These are phyloP conservation scores for Nannoperca obscura DNA, from an alignment of 2,797 vertebrate genomes.

Conservation along the genomic window DNA sequence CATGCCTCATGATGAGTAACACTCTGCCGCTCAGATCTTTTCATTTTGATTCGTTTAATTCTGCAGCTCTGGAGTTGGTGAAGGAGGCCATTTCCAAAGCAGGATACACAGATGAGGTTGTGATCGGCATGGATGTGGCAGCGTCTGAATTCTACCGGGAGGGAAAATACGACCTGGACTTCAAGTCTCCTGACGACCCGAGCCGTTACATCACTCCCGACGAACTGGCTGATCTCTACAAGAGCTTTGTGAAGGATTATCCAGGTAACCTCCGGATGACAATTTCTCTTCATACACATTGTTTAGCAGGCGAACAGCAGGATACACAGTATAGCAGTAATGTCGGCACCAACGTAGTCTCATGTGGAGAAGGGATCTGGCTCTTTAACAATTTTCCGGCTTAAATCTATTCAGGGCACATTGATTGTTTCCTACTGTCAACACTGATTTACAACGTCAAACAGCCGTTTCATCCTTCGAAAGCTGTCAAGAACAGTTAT, in stretches of 20 bases:
- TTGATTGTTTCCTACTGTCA: background rate
- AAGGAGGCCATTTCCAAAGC: slow-evolving; percentile 93
- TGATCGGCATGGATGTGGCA: slow-evolving; percentile 98
- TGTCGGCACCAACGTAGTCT: background rate
- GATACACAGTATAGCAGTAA: background rate
- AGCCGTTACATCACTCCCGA: slow-evolving; percentile 91
- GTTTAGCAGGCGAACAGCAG: slow-evolving; percentile 1
- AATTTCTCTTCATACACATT: slow-evolving; percentile 27
- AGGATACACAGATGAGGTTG: slow-evolving; percentile 92
- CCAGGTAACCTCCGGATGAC: slow-evolving; percentile 82
- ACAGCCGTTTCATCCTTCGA: background rate
- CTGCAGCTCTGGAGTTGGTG: slow-evolving; percentile 91
- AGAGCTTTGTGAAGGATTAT: slow-evolving; percentile 92
- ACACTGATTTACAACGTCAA: background rate
- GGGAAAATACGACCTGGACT: slow-evolving; percentile 96
- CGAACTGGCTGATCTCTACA: slow-evolving; percentile 93
- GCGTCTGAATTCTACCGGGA: slow-evolving; percentile 94
- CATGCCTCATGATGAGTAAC: background rate
- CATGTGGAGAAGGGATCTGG: background rate
- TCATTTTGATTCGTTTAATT: background rate
- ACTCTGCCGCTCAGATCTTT: background rate
- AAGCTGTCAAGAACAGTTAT: background rate
- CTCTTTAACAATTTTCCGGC: background rate
- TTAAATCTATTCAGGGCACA: background rate
- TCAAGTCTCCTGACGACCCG: slow-evolving; percentile 95